Percentiles rank a stretch among this genome's conserved stretches.
phyloP scores from a whole-genome alignment of 2,113 vertebrate genomes.

The Plecotus auritus region DNA sequence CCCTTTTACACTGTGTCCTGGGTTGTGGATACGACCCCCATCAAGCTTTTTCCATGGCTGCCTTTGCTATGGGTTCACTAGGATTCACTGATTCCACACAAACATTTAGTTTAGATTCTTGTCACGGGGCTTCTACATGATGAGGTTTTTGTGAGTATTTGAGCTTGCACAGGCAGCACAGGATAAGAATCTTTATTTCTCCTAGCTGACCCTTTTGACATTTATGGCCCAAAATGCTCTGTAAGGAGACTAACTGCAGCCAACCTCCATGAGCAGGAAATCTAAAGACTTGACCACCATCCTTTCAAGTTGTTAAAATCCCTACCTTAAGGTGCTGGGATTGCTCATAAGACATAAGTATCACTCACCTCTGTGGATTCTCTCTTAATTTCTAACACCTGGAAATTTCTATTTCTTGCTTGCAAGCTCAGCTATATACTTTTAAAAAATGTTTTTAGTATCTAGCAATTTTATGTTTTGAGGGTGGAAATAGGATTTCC shows the following conservation, averaged over 20 bases:
- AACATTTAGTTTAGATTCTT: conserved; percentile 23
- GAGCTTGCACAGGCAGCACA: not conserved
- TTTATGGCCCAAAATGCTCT: not conserved
- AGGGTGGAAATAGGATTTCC: not conserved
- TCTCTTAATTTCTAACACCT: not conserved
- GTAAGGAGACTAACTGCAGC: not conserved
- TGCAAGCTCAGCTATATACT: not conserved
- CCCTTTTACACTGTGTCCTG: not conserved
- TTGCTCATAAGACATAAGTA: not conserved
- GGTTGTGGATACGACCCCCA: not conserved
- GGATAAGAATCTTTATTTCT: not conserved
- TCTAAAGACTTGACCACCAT: not conserved
- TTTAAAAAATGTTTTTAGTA: not conserved
- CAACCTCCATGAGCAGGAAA: not conserved
- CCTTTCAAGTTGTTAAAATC: not conserved
- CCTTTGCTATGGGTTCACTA: not conserved
- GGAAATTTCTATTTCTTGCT: conserved; percentile 3
- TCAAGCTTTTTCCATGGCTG: not conserved
- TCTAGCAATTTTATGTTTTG: not conserved
- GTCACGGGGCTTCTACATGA: not conserved
- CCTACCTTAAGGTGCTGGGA: not conserved
- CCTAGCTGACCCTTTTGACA: not conserved
- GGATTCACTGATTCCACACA: not conserved
- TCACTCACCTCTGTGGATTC: not conserved
- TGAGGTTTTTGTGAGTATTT: not conserved